Base-by-base conservation (phyloP, 2,888 invertebrate genomes). In the Spodoptera exigua region DNA sequence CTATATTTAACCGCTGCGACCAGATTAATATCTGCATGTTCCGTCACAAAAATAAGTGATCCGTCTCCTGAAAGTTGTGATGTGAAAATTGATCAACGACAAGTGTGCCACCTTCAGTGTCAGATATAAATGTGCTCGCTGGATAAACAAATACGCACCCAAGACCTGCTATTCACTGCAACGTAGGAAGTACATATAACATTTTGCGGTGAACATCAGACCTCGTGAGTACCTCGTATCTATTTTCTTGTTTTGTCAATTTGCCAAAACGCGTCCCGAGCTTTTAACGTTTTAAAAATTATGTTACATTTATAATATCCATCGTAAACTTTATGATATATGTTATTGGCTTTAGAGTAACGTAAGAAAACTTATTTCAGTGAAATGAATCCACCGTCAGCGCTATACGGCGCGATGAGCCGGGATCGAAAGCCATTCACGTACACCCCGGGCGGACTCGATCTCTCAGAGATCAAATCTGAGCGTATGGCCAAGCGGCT, bases 341-440 rank as follows among this genome's bases (percentile, higher is more conserved):
- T 70, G 57, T 48, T 65, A 60, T 47, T 70, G 36, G 62, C 56
- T 76, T 65, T 74, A 61, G 73, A 76, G 70, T 86, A 86, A 85
- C 65, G 56, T 65, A 51, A 68, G 56, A 76, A 78, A 82, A 84
- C 80, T 86, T 86, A 85, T 93, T 91, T 87, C 91, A 92, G 92
- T 83, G 83, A 84, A 70, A 94, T 94, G 94, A 93, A 97, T 90
- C 97, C 98, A 46, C 98, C 98, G 59, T 96, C 97, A 67, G 98
- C 97, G 72, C 96, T 98, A 61, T 97, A 97, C 85, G 96, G 97
- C 89, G 98, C 98, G 46, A 97, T 98, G 97, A 97, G 96, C 87
- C 97, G 98, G 91, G 98, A 98, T 88, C 98, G 98, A 87, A 98
- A 98, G 89, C 98, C 98, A 35, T 99, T 99, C 88, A 98, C 98